Evolutionary conservation across 2,888 invertebrate species (phyloP), one percentile per base, ranked within the genome.

Genomic region (Meliscaeva auricollis): DNA sequence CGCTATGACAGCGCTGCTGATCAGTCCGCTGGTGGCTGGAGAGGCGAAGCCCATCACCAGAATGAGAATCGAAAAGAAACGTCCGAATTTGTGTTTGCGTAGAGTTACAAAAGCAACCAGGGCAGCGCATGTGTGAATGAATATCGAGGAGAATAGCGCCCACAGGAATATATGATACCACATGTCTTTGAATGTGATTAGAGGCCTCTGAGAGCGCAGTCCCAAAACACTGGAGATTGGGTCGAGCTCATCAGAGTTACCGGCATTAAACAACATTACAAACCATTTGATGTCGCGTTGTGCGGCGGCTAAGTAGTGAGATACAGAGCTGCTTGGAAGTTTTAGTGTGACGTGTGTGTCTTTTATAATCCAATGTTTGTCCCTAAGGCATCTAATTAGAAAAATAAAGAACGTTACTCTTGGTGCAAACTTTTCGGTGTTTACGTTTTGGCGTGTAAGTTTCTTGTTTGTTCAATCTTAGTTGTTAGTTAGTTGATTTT

Each of bases 141-240:
- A 95, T 90, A 98, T 95, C 66, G 98, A 98, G 13, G 98, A 98
- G 92, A 98, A 97, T 90, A 98, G 93, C 81, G 97, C 97, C 98
- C 98, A 98, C 90, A 98, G 93, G 93, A 98, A 98, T 91, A 98
- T 96, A 91, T 98, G 97, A 92, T 98, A 98, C 98, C 98, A 98
- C 96, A 98, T 98, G 93, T 98, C 98, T 93, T 95, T 93, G 94
- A 96, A 95, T 82, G 95, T 95, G 91, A 95, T 94, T 88, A 96
- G 93, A 76, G 94, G 94, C 89, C 94, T 94, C 88, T 94, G 94
- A 83, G 95, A 93, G 87, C 94, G 94, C 88, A 96, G 92, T 88
- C 94, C 94, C 89, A 96, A 93, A 90, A 96, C 95, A 93, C 95
- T 94, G 88, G 94, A 94, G 89, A 96, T 94, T 78, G 95, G 94